phyloP scores from a whole-genome alignment of 2,113 vertebrate species.

The Paedocypris sp. region DNA sequence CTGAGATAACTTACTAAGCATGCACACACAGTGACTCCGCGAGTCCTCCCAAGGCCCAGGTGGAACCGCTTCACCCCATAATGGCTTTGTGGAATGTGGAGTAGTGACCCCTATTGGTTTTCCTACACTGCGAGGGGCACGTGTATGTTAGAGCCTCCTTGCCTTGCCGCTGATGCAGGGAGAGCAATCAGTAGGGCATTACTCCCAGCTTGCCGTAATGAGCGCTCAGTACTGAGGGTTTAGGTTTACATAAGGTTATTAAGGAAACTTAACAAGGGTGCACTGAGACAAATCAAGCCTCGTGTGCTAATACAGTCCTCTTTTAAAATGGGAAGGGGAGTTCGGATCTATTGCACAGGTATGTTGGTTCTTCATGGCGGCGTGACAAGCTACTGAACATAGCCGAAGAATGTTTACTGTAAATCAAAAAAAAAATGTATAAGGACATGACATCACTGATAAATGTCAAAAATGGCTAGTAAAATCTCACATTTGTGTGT shows the following conservation, averaged over 20 bases:
- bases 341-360: not conserved
- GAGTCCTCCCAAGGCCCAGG: slow-evolving; percentile 28
- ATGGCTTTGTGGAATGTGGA: slow-evolving; percentile 33
- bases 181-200: slow-evolving; percentile 31
- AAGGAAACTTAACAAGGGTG: slow-evolving; percentile 45
- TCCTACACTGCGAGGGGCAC: slow-evolving; percentile 7
- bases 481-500: too few species aligned
- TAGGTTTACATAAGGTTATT: slow-evolving; percentile 39
- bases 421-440: too few species aligned
- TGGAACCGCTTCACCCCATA: slow-evolving; percentile 40
- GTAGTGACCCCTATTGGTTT: slow-evolving; percentile 40
- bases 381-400: too few species aligned
- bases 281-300: slow-evolving; percentile 25
- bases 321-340: not conserved
- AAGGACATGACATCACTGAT: too few species aligned
- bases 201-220: slow-evolving; percentile 42
- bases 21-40: slow-evolving; percentile 19
- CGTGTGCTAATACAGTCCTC: slow-evolving; percentile 10
- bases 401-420: too few species aligned
- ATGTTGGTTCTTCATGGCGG: too few species aligned
- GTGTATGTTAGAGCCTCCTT: not conserved
- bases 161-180: slow-evolving; percentile 20
- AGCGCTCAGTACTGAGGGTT: slow-evolving; percentile 23
- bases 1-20: slow-evolving; percentile 24
- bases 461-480: too few species aligned